These are phyloP conservation scores for Matsumurasca onukii DNA, from an alignment of 1,140 invertebrate species.

Conservation along the genomic window DNA sequence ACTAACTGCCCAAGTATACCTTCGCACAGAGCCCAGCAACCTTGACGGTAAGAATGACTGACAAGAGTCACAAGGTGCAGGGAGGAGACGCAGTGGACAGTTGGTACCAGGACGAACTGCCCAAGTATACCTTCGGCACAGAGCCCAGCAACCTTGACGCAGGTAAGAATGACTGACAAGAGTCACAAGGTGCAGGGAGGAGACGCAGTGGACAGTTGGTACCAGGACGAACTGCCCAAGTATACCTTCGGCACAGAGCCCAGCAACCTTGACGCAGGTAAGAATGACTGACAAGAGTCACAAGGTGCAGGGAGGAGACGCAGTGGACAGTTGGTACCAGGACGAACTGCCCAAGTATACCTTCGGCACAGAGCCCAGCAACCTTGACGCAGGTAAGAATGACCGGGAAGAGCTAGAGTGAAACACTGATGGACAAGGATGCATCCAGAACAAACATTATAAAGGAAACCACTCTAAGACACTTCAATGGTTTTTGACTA, in stretches of 20 bases:
- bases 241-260: conserved; percentile 64
- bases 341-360: conserved; percentile 58
- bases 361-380: conserved; percentile 65
- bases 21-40: conserved; percentile 66
- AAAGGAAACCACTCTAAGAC: no score
- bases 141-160: conserved; percentile 67
- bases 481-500: no score
- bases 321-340: conserved; percentile 72
- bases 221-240: conserved; percentile 57
- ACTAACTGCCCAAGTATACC: conserved; percentile 57
- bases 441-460: no score
- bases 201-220: conserved; percentile 76
- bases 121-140: conserved; percentile 57
- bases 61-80: conserved; percentile 63
- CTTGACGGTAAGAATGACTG: conserved; percentile 71
- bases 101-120: conserved; percentile 66
- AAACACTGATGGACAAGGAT: no score
- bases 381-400: conserved; percentile 62
- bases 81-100: conserved; percentile 72
- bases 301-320: conserved; percentile 63
- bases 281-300: conserved; percentile 65
- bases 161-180: conserved; percentile 63
- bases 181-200: conserved; percentile 65
- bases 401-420: conserved; percentile 60
- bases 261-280: conserved; percentile 63